Evolutionary conservation across 2,888 invertebrate genomes (phyloP).

Genomic region (Eristalinus aeneus): DNA sequence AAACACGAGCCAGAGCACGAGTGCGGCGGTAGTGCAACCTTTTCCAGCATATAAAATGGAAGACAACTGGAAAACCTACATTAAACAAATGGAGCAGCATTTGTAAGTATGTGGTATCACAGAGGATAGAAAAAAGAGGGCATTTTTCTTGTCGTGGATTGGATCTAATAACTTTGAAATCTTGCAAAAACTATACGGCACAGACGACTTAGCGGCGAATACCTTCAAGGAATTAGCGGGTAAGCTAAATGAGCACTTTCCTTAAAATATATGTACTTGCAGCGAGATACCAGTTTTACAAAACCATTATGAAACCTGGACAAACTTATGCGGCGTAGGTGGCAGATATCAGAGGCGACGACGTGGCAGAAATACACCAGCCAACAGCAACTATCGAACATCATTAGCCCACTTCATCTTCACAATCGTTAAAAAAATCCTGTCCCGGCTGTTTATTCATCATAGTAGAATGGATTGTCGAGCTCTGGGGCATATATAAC

Average conservation of each 20-base stretch:
- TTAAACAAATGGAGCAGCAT: neutral
- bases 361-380: constrained; percentile 12
- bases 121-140: neutral
- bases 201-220: neutral
- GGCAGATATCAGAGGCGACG: neutral
- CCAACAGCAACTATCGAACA: neutral
- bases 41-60: neutral
- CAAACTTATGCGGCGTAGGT: neutral
- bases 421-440: constrained; percentile 11
- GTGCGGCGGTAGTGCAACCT: neutral
- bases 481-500: neutral
- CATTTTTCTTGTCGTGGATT: neutral
- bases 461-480: constrained; percentile 5
- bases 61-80: neutral
- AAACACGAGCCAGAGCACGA: neutral
- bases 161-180: neutral
- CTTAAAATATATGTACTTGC: neutral
- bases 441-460: neutral
- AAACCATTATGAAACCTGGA: neutral
- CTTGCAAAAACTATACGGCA: neutral
- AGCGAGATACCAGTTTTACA: neutral
- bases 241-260: neutral
- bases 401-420: neutral
- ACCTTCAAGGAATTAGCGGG: neutral
- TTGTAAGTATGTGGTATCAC: neutral